These are phyloP conservation scores for Philaethria dido DNA, from an alignment of 2,888 invertebrate genomes.

Conservation along the genomic window DNA sequence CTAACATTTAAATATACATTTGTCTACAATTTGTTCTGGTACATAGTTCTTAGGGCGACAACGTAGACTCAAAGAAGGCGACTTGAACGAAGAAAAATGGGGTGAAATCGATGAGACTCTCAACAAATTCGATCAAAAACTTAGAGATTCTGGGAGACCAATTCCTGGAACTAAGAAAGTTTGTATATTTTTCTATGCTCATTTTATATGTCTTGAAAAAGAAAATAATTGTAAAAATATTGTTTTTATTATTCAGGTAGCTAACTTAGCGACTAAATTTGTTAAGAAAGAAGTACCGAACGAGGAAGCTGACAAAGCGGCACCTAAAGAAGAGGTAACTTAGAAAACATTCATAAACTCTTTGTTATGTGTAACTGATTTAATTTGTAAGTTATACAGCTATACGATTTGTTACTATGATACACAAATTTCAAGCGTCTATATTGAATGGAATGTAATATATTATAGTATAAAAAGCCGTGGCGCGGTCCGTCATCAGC, in stretches of 20 bases:
- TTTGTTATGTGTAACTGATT: too few species aligned
- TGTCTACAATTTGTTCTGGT: neutral
- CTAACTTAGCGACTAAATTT: conserved; percentile 89
- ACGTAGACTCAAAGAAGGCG: conserved; percentile 68
- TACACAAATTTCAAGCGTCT: too few species aligned
- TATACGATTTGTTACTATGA: too few species aligned
- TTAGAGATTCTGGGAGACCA: conserved; percentile 71
- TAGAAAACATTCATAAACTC: too few species aligned
- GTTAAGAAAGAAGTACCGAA: conserved; percentile 84
- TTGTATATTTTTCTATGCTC: neutral
- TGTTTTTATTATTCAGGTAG: conserved; percentile 79
- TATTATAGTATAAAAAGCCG: conserved; percentile 53
- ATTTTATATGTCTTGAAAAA: neutral
- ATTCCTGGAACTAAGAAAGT: conserved; percentile 85
- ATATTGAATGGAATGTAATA: too few species aligned
- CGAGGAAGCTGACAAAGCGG: conserved; percentile 60
- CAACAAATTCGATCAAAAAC: conserved; percentile 68
- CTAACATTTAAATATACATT: neutral
- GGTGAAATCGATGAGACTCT: conserved; percentile 73
- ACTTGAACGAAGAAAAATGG: conserved; percentile 70
- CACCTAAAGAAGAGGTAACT: conserved; percentile 59
- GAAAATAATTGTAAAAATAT: neutral
- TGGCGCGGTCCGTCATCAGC: conserved; percentile 67
- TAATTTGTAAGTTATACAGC: too few species aligned
- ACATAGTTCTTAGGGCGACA: conserved; percentile 71